Conservation (phyloP, 1,140 invertebrate genomes). For the Diuraphis noxia region DNA sequence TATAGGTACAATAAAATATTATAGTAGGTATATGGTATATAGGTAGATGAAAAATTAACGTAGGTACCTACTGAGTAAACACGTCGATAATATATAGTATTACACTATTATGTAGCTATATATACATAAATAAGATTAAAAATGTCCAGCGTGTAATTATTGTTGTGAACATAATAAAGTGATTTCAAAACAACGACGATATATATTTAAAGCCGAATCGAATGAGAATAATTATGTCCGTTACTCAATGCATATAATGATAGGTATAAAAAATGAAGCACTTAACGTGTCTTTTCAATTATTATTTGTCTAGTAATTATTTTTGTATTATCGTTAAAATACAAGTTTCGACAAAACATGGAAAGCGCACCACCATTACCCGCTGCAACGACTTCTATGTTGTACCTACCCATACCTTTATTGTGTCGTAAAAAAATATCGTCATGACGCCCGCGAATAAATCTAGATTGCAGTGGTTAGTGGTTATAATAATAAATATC, state of each 20-base stretch:
- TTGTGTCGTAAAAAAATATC: not conserved
- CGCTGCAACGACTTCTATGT: not conserved
- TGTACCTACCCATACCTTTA: not conserved
- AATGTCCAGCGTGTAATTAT: not conserved
- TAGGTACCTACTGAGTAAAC: not conserved
- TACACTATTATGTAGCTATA: not conserved
- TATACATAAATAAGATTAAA: not conserved
- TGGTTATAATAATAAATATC: not conserved
- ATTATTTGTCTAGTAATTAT: slow-evolving; percentile 24
- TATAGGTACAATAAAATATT: not conserved
- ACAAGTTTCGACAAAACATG: slow-evolving; percentile 1
- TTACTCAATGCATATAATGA: not conserved
- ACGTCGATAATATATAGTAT: not conserved
- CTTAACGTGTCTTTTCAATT: not conserved
- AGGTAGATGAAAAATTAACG: not conserved
- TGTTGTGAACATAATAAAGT: not conserved
- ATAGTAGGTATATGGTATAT: not conserved
- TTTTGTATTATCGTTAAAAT: not conserved
- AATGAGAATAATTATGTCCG: not conserved
- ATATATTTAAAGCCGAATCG: not conserved
- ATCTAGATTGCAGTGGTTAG: not conserved
- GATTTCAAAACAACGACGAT: slow-evolving; percentile 16
- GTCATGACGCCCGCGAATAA: not conserved
- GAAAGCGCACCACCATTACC: not conserved
- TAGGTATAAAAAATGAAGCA: slow-evolving; percentile 6